phyloP scores from a whole-genome alignment of 2,797 vertebrate genomes.

The Acrossocheilus wenchowensis region DNA sequence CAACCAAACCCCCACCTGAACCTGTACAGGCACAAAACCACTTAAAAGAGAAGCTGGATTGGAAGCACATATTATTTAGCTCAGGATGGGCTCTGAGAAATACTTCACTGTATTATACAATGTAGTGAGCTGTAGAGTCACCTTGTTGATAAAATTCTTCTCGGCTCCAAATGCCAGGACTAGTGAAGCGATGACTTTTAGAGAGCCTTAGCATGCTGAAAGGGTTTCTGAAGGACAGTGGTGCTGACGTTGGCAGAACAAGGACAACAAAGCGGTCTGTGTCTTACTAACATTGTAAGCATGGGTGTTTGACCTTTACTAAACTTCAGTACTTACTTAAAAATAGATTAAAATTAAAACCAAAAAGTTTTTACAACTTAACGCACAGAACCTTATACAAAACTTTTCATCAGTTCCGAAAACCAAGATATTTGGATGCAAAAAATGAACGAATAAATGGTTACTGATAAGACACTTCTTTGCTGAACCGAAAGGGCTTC shows the following conservation, averaged over 20 bases:
- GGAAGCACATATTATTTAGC: background rate
- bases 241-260: slow-evolving; percentile 41
- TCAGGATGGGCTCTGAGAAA: background rate
- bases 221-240: slow-evolving; percentile 53
- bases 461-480: background rate
- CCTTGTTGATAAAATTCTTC: slow-evolving; percentile 27
- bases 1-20: slow-evolving; percentile 57
- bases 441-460: background rate
- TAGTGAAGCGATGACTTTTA: slow-evolving; percentile 35
- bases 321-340: background rate
- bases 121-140: slow-evolving; percentile 19
- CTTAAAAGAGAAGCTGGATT: slow-evolving; percentile 32
- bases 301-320: slow-evolving; percentile 31
- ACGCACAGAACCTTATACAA: background rate
- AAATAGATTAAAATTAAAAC: background rate
- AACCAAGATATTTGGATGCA: background rate
- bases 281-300: slow-evolving; percentile 30
- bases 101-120: background rate
- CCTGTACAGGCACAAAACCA: slow-evolving; percentile 34
- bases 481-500: background rate
- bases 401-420: background rate
- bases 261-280: slow-evolving; percentile 54
- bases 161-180: slow-evolving; percentile 23
- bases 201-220: slow-evolving; percentile 7
- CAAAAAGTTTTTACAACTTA: background rate